Evolutionary conservation across 2,888 invertebrate species (phyloP).

Genomic region (Blera fallax): DNA sequence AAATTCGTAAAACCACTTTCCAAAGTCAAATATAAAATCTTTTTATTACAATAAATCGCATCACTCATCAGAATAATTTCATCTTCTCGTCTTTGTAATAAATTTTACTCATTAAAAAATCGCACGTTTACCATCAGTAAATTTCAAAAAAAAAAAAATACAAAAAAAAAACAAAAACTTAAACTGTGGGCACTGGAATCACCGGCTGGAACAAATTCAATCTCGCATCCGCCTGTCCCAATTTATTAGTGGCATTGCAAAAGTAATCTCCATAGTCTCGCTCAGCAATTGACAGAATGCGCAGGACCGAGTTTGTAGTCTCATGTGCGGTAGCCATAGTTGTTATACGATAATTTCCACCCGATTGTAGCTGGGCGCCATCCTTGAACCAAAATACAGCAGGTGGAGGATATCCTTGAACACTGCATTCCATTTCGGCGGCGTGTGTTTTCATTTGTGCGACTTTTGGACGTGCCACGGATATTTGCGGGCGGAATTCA

Average conservation of each 20-base stretch:
- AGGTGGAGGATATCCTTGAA: constrained; percentile 80
- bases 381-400: constrained; percentile 79
- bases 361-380: constrained; percentile 77
- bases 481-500: constrained; percentile 80
- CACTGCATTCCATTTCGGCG: constrained; percentile 80
- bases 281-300: constrained; percentile 77
- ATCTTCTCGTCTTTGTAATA: not conserved
- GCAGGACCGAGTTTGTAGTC: constrained; percentile 80
- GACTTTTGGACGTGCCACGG: constrained; percentile 79
- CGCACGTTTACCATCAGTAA: constrained; percentile 9
- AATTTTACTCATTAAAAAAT: constrained; percentile 1
- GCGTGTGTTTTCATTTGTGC: constrained; percentile 78
- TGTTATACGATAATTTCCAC: constrained; percentile 77
- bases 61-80: constrained; percentile 10
- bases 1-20: not conserved
- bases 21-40: constrained; percentile 2
- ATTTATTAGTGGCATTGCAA: constrained; percentile 81
- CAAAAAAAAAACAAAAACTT: constrained; percentile 1
- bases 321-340: constrained; percentile 80
- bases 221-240: constrained; percentile 80
- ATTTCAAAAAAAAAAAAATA: not conserved
- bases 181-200: constrained; percentile 77
- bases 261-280: constrained; percentile 80
- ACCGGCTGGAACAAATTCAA: constrained; percentile 79
- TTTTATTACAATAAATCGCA: constrained; percentile 45